Conservation (phyloP, 2,113 vertebrate species). For the Lophochroa leadbeateri region DNA sequence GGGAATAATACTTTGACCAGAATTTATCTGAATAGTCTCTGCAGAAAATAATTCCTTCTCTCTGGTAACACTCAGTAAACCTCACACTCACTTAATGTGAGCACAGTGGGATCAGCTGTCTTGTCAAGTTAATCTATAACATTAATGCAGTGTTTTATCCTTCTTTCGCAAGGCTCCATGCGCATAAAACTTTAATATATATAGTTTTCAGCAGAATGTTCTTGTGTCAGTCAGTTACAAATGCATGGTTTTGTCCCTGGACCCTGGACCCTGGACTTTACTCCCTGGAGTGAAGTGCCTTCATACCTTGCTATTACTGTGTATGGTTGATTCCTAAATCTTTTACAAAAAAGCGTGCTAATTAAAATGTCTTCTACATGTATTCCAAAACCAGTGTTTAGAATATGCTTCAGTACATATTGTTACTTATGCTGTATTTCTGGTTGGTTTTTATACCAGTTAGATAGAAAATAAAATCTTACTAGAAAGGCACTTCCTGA, state of each 20-base stretch:
- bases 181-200: constrained; percentile 64
- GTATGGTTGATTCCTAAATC: not conserved
- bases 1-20: not conserved
- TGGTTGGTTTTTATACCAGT: not conserved
- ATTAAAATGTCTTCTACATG: not conserved
- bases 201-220: constrained; percentile 47
- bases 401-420: not conserved
- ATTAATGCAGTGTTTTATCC: constrained; percentile 48
- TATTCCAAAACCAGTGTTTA: not conserved
- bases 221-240: constrained; percentile 39
- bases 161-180: not conserved
- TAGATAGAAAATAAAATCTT: not conserved
- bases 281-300: not conserved
- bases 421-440: not conserved
- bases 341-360: not conserved
- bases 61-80: constrained; percentile 31
- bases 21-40: constrained; percentile 3
- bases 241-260: constrained; percentile 3
- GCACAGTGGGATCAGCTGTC: constrained; percentile 72
- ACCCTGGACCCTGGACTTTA: no score
- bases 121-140: constrained; percentile 67
- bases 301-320: not conserved
- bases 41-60: constrained; percentile 33
- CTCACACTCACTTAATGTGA: constrained; percentile 49
- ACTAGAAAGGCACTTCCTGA: not conserved